Conservation (phyloP, 2,113 vertebrate species). For the Gymnobelideus leadbeateri region DNA sequence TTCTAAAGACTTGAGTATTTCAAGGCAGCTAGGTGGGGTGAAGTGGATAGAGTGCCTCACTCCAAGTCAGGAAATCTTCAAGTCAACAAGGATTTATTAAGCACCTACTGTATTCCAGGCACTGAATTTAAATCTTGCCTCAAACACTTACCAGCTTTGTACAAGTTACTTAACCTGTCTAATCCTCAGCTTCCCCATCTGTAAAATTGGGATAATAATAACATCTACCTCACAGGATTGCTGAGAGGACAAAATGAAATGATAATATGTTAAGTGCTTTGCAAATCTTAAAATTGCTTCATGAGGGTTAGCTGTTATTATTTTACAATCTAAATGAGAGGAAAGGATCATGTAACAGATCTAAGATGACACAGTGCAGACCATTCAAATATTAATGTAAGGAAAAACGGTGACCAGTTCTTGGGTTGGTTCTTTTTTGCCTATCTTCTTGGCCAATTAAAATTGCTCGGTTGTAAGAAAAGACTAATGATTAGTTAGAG, state of each 20-base stretch:
- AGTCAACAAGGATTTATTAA: background rate
- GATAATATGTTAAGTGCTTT: background rate
- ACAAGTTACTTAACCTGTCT: background rate
- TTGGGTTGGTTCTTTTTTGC: constrained; percentile 19
- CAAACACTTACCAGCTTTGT: background rate
- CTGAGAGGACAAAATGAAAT: background rate
- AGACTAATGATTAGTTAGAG: constrained; percentile 27
- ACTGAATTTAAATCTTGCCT: background rate
- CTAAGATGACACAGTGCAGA: constrained; percentile 25
- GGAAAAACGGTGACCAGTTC: constrained; percentile 24
- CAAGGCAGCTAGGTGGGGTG: background rate
- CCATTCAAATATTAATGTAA: constrained; percentile 10
- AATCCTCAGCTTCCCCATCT: background rate
- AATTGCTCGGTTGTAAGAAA: constrained; percentile 27
- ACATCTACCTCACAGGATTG: background rate
- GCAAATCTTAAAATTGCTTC: background rate
- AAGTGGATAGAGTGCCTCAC: background rate
- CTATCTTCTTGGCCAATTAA: constrained; percentile 10
- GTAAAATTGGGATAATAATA: background rate
- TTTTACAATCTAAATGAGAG: background rate
- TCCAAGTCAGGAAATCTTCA: background rate
- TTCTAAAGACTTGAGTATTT: background rate
- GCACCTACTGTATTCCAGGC: background rate
- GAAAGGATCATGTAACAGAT: constrained; percentile 4
- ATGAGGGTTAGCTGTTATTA: background rate